Evolutionary conservation across 2,113 vertebrate species (phyloP), one percentile per base, ranked within the genome.

Genomic region (Limanda limanda): DNA sequence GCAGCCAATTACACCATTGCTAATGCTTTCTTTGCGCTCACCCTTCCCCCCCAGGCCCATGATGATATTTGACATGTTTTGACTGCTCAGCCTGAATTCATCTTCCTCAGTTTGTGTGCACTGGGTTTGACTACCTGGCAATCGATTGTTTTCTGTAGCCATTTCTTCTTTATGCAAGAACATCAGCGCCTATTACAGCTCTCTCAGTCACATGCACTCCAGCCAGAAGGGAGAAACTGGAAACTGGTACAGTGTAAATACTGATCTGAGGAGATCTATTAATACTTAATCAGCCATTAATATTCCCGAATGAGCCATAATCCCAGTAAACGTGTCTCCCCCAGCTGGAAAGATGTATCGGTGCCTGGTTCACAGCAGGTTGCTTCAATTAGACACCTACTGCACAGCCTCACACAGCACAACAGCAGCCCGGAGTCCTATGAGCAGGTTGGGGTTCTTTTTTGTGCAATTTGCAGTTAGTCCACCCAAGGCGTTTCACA

Each of bases 271-370:
- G 65, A 69, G 75, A 78, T 69, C 61, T 69, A 83, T 81, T 81
- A 85, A 79, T 76, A 70, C 57, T 57, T 88, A 86, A 89, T 88
- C 74, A 90, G 54, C 45, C 35, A 59, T 75, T 82, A 83, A 83
- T 87, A 79, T 83, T 78, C 76, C 66, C 24, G 4, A 86, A 77
- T 69, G 78, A 75, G 63, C 31, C 12, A 62, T 88, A 81, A 67
- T 85, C 76, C 82, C 72, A 74, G 82, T 83, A 84, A 85, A 66
- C 76, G 68, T 75, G 71, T 76, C 58, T 79, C 56, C 81, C 79
- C 59, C 83, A 85, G 83, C 73, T 72, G 74, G 83, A 83, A 62
- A 78, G 67, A 81, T 73, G 21, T 62, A 24, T 27, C 3, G 12
- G 72, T 74, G 82, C 82, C 71, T 84, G 57, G 31, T 82, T 86